A percentile compares a stretch with the other conserved stretches of the same genome.
Conservation (phyloP, 2,888 invertebrate genomes). For the Morinoia aosen region DNA sequence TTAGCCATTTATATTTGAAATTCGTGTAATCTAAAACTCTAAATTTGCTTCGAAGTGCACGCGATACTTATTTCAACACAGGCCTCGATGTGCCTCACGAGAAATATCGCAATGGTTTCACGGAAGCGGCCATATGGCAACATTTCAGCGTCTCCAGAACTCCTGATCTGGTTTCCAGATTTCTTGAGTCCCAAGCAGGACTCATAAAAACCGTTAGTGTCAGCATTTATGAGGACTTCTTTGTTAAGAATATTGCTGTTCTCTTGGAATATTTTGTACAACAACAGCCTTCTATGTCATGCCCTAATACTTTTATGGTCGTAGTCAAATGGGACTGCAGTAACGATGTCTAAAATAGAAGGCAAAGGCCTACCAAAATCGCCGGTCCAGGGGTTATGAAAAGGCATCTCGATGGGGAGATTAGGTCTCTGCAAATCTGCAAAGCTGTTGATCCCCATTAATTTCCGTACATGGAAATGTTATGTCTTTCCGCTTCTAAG, state of each 20-base stretch:
- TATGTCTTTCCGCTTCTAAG: not conserved
- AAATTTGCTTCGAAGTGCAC: not conserved
- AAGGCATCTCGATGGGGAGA: not conserved
- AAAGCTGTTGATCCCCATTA: not conserved
- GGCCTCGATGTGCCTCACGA: not conserved
- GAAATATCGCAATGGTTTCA: not conserved
- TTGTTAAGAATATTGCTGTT: constrained; percentile 37
- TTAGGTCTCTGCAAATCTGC: not conserved
- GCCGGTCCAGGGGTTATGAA: not conserved
- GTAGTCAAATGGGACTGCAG: constrained; percentile 24
- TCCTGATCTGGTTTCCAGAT: constrained; percentile 30
- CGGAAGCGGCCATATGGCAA: not conserved
- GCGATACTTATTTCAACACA: not conserved
- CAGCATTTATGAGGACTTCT: constrained; percentile 17
- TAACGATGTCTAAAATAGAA: not conserved
- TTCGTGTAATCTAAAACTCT: not conserved
- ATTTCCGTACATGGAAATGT: not conserved
- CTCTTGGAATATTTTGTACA: constrained; percentile 30
- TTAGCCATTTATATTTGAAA: not conserved
- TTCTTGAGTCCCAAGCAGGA: constrained; percentile 5
- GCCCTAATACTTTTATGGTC: constrained; percentile 28
- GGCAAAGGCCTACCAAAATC: not conserved
- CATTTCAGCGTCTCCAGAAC: constrained; percentile 32
- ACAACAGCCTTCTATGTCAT: constrained; percentile 9
- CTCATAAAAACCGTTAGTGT: constrained; percentile 33